Evolutionary conservation across 2,797 vertebrate species (phyloP).

Genomic region (Prunella strophiata): DNA sequence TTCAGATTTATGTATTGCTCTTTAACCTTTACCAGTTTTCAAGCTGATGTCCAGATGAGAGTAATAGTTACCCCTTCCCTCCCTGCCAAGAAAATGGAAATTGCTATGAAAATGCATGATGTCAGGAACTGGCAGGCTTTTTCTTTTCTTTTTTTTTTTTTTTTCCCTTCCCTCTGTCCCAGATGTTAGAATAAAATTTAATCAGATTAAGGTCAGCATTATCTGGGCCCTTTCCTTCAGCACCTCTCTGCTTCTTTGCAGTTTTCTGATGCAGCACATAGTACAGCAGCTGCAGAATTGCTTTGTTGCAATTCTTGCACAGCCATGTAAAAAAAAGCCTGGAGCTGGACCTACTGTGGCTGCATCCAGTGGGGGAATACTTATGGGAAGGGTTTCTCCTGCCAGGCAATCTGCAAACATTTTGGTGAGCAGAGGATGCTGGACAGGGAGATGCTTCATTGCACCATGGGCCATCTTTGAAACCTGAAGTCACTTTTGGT

Average conservation of each 20-base stretch:
- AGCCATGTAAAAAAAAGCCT: not conserved
- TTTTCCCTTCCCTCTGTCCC: not conserved
- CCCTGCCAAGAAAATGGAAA: not conserved
- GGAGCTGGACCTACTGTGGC: rapidly evolving
- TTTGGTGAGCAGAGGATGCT: not conserved
- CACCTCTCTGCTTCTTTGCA: not conserved
- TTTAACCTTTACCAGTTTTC: not conserved
- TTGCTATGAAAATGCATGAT: not conserved
- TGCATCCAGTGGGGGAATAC: not conserved
- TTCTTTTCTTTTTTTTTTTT: not conserved
- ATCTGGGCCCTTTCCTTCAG: not conserved
- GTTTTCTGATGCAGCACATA: not conserved
- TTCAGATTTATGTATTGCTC: not conserved
- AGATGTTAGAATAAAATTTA: not conserved
- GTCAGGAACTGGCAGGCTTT: not conserved
- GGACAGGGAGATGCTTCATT: not conserved
- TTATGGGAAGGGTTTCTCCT: not conserved
- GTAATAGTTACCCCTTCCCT: not conserved
- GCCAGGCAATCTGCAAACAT: not conserved
- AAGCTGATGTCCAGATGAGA: not conserved
- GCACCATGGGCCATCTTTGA: rapidly evolving
- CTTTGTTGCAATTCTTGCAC: not conserved
- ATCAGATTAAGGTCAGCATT: not conserved
- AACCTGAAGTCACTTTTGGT: not conserved
- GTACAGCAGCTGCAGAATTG: not conserved